Base-by-base conservation (phyloP, 2,113 vertebrate genomes). In the Oceanodroma tethys region DNA sequence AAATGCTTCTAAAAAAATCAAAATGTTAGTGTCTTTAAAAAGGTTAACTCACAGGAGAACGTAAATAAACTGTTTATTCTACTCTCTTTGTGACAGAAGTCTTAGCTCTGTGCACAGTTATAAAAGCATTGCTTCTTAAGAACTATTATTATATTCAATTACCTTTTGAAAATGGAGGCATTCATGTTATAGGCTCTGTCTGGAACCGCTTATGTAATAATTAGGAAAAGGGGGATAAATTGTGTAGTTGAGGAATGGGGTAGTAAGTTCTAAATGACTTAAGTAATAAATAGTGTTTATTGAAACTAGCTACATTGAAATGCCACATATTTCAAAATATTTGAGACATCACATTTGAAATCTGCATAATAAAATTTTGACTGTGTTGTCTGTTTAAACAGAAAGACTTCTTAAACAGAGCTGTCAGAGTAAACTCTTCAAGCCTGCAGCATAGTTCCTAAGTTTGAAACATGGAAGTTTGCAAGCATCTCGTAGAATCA, bases 171-270 rank as follows among this genome's bases (percentile, higher is more conserved):
- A 90, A 78, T 53, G 5, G 3, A 62, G 11, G 2, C 18, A 26
- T 78, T 92, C 5, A 2, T 74, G 16, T 81, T 78, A 13, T 2
- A 56, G 42, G 27, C 45, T 78, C 19, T 40, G 18, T 68, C 30
- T 81, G 38, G 19, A 82, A n/a, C 7, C 81, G 7, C 10, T 53
- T 59, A 26, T 36, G 6, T 66, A 38, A 38, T 63, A 53, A 25
- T 78, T 48, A 82, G 58, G 18, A 50, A 82, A 82, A 47, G 19
- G 11, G 16, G 6, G 4, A 5, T 40, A 73, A 42, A 66, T 47
- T 3, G 0, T 56, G 30, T 18, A 17, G 19, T 15, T 73, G 50
- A 70, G 38, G 34, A 81, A 45, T 19, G 27, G 2, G 1, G 5
- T 66, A 11, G 18, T 56, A 78, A 40, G 5, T 63, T 86, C 55